Percentiles rank a stretch among this genome's conserved stretches.
Conservation (phyloP, 2,888 invertebrate species). For the Chouioia cunea region DNA sequence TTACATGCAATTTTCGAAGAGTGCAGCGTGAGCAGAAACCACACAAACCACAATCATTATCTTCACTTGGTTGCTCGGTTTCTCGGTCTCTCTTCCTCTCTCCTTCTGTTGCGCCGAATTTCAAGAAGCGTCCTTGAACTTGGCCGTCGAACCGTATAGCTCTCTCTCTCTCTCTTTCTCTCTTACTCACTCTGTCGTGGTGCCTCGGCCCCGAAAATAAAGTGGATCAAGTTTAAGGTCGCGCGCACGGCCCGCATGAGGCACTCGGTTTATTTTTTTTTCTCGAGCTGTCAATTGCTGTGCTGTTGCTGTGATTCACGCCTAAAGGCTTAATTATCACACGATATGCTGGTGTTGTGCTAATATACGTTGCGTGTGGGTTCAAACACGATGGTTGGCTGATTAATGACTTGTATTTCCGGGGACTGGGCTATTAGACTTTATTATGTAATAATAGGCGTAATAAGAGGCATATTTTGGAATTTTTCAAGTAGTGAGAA, state of each 20-base stretch:
- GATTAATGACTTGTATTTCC: slow-evolving; percentile 28
- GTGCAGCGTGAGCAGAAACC: too few species aligned
- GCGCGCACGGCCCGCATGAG: slow-evolving; percentile 27
- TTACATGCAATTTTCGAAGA: too few species aligned
- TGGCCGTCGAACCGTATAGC: slow-evolving; percentile 56
- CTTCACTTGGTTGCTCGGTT: too few species aligned
- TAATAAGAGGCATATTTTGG: too few species aligned
- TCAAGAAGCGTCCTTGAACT: slow-evolving; percentile 55
- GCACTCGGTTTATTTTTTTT: slow-evolving; percentile 2
- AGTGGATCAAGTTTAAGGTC: slow-evolving; percentile 49
- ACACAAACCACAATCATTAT: too few species aligned
- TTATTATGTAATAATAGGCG: neutral
- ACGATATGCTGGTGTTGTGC: too few species aligned
- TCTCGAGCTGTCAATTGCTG: slow-evolving; percentile 18
- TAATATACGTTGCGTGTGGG: too few species aligned
- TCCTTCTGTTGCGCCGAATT: slow-evolving; percentile 13
- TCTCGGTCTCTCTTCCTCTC: too few species aligned
- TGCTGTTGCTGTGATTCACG: neutral
- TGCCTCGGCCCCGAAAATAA: slow-evolving; percentile 38
- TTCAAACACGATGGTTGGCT: neutral
- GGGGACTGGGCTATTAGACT: neutral
- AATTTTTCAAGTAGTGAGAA: too few species aligned
- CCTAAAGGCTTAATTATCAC: too few species aligned
- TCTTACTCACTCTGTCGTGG: neutral
- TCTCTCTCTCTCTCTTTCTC: too few species aligned